Percentiles rank a stretch among this genome's conserved stretches.
phyloP scores from a whole-genome alignment of 2,113 vertebrate genomes.

The Petrocephalus microphthalmus region DNA sequence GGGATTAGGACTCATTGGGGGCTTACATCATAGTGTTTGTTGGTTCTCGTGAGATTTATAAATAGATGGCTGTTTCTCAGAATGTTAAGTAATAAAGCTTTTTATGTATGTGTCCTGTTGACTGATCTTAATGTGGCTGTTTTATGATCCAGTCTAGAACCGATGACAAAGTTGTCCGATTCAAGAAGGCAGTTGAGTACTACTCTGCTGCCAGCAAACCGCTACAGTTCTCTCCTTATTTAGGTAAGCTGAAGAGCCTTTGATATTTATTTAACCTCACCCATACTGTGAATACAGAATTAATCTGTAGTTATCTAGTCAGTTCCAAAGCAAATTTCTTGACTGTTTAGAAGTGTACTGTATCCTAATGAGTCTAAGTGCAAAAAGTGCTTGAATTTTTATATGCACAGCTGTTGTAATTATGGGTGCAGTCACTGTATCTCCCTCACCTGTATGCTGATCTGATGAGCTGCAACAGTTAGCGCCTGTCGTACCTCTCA shows the following conservation, averaged over 20 bases:
- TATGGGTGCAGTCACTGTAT: background rate
- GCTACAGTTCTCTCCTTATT: constrained; percentile 70
- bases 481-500: background rate
- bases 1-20: background rate
- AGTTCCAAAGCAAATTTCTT: background rate
- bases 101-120: background rate
- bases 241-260: constrained; percentile 31
- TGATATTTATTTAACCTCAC: background rate
- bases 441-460: background rate
- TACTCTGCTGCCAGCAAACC: constrained; percentile 82
- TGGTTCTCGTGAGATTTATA: background rate
- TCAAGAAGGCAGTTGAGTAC: constrained; percentile 91
- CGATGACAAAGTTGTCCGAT: constrained; percentile 87
- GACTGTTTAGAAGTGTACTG: background rate
- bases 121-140: background rate
- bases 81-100: background rate
- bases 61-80: background rate
- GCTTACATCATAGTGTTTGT: background rate
- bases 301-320: background rate
- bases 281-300: background rate
- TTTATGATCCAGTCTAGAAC: constrained; percentile 78
- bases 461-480: background rate
- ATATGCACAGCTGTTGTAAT: background rate
- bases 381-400: background rate
- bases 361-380: background rate